These are phyloP conservation scores for Linnaemya vulpina DNA, from an alignment of 2,888 invertebrate species.

Conservation along the genomic window DNA sequence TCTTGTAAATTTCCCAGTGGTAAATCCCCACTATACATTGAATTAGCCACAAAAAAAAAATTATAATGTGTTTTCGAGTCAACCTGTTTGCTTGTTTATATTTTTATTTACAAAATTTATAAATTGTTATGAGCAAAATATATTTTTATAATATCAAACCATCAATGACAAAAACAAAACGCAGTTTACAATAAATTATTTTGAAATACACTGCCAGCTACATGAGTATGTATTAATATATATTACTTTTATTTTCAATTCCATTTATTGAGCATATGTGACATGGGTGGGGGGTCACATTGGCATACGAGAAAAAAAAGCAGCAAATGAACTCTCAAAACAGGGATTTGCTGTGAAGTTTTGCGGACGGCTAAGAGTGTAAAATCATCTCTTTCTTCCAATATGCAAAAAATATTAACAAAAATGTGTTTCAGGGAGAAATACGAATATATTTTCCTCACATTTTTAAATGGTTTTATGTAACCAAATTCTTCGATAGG, in stretches of 20 bases:
- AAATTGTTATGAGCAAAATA: background rate
- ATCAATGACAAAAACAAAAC: background rate
- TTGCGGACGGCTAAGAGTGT: no score
- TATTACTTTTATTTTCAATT: background rate
- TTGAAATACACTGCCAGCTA: background rate
- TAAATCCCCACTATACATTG: conserved; percentile 27
- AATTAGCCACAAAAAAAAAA: background rate
- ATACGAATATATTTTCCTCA: no score
- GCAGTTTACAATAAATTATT: background rate
- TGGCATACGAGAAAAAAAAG: no score
- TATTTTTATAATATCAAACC: conserved; percentile 1
- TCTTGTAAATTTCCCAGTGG: conserved; percentile 19
- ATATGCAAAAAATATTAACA: no score
- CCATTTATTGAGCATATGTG: no score
- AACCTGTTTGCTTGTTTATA: background rate
- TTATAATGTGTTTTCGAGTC: background rate
- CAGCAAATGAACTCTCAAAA: no score
- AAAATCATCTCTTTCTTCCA: no score
- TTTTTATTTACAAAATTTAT: background rate
- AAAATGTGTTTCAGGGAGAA: no score
- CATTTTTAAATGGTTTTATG: no score
- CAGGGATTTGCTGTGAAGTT: no score
- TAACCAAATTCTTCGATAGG: no score
- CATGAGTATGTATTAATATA: background rate
- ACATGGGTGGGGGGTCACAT: no score